Conservation (phyloP, 2,888 invertebrate genomes). For the Drosophila testacea region DNA sequence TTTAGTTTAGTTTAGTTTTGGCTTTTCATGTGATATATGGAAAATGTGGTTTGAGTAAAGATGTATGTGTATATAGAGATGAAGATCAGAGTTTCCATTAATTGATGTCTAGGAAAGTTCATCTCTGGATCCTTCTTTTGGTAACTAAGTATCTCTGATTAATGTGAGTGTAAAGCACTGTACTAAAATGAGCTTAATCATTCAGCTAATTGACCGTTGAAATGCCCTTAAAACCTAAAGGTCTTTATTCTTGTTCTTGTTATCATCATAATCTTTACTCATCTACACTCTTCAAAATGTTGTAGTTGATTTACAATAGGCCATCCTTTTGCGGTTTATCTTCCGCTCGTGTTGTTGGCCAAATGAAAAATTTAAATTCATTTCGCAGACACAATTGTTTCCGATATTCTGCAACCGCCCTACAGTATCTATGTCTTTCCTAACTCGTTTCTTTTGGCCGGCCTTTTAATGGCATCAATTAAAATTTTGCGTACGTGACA, state of each 20-base stretch:
- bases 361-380: constrained; percentile 59
- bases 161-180: constrained; percentile 8
- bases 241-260: not conserved
- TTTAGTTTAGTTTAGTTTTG: constrained; percentile 32
- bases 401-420: constrained; percentile 3
- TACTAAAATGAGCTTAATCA: constrained; percentile 63
- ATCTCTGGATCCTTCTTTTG: constrained; percentile 2
- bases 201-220: constrained; percentile 52
- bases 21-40: constrained; percentile 45
- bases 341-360: constrained; percentile 1
- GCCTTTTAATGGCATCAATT: constrained; percentile 81
- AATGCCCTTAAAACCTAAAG: not conserved
- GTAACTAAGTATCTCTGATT: not conserved
- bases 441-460: constrained; percentile 28
- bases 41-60: not conserved
- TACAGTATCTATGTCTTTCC: constrained; percentile 15
- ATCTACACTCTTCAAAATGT: constrained; percentile 13
- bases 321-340: not conserved
- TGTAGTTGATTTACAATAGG: not conserved
- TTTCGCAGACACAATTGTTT: constrained; percentile 51
- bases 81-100: constrained; percentile 49
- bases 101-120: constrained; percentile 47
- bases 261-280: constrained; percentile 2
- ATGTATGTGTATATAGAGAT: not conserved
- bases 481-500: constrained; percentile 83